Conservation (phyloP, 1,140 invertebrate species). For the Spodoptera frugiperda region DNA sequence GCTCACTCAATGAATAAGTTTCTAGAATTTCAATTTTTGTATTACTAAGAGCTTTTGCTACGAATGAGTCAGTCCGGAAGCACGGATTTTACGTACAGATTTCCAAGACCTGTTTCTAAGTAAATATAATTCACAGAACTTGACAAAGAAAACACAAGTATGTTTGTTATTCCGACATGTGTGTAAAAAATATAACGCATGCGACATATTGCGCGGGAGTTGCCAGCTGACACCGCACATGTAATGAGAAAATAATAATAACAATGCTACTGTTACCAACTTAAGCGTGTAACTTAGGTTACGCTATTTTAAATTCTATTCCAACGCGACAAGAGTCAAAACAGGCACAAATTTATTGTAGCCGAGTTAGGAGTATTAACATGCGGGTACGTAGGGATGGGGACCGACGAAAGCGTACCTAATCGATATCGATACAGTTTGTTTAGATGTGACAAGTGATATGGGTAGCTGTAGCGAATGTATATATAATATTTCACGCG, state of each 20-base stretch:
- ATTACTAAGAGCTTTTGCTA: neutral
- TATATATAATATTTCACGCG: neutral
- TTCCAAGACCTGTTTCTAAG: constrained; percentile 37
- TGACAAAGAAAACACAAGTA: constrained; percentile 37
- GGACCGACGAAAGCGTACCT: constrained; percentile 18
- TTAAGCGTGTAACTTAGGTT: neutral
- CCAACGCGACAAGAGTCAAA: constrained; percentile 54
- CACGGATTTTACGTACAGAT: constrained; percentile 13
- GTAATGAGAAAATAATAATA: constrained; percentile 53
- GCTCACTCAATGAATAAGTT: neutral
- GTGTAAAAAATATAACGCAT: constrained; percentile 22
- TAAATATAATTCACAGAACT: constrained; percentile 22
- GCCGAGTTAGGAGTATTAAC: constrained; percentile 67
- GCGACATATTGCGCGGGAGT: constrained; percentile 50
- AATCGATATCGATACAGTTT: constrained; percentile 60
- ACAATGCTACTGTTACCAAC: constrained; percentile 42
- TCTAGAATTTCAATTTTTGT: neutral
- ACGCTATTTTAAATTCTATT: constrained; percentile 55
- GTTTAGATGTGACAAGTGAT: neutral
- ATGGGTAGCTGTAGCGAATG: neutral
- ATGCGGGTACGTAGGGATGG: constrained; percentile 61
- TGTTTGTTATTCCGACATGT: constrained; percentile 14
- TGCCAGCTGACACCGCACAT: constrained; percentile 58
- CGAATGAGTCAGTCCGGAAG: constrained; percentile 17
- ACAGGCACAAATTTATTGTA: constrained; percentile 51